A percentile compares a stretch with the other conserved stretches of the same genome.
Evolutionary conservation across 2,113 vertebrate species (phyloP).

Genomic region (Nothoprocta perdicaria): DNA sequence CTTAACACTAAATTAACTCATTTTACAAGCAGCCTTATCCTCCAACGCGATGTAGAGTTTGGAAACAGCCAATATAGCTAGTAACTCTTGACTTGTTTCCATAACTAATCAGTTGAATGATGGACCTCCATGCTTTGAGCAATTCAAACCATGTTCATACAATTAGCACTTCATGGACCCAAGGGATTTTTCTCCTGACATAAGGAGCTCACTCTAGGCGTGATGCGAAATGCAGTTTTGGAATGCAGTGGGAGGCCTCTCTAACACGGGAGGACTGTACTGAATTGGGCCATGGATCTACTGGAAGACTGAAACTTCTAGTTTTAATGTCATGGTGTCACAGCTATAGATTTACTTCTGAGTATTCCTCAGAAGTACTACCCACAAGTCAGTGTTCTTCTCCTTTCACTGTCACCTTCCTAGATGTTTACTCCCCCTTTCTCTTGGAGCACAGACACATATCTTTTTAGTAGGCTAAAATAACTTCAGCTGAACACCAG

Average conservation of each 20-base stretch:
- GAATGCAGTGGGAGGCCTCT: not conserved
- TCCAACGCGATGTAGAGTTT: not conserved
- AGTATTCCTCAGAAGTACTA: not conserved
- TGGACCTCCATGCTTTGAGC: not conserved
- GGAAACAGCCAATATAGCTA: not conserved
- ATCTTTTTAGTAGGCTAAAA: not conserved
- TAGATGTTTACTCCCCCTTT: not conserved
- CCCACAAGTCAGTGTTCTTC: not conserved
- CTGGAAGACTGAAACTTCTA: not conserved
- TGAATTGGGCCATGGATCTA: not conserved
- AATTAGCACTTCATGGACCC: not conserved
- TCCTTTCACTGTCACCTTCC: not conserved
- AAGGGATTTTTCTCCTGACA: not conserved
- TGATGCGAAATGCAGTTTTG: not conserved
- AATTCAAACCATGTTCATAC: not conserved
- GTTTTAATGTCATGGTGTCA: not conserved
- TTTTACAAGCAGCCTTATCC: not conserved
- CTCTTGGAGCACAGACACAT: not conserved
- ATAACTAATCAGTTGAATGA: not conserved
- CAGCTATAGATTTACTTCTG: not conserved
- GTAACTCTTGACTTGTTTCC: not conserved
- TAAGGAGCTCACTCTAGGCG: not conserved
- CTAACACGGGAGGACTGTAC: not conserved
- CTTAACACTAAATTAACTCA: not conserved
- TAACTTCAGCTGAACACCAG: not conserved